Conservation (phyloP, 2,888 invertebrate genomes). For the Idaea straminata region DNA sequence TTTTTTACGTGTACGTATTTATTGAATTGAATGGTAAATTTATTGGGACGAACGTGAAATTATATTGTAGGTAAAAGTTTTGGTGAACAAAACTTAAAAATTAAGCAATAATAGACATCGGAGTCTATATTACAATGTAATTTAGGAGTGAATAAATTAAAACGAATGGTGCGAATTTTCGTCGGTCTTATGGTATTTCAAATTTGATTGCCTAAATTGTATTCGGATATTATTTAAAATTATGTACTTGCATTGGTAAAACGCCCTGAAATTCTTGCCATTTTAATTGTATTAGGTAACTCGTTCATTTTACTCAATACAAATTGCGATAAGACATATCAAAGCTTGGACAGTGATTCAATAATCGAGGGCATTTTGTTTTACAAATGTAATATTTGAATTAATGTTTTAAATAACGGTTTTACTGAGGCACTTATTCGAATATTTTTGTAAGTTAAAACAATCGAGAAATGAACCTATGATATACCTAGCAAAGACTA, state of each 20-base stretch:
- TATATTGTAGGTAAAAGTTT: conserved; percentile 78
- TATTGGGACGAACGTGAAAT: conserved; percentile 78
- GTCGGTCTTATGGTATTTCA: conserved; percentile 67
- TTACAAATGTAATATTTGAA: not conserved
- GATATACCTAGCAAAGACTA: not conserved
- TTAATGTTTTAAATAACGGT: not conserved
- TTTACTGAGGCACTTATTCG: conserved; percentile 1
- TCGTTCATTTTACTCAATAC: conserved; percentile 40
- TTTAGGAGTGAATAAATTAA: conserved; percentile 66
- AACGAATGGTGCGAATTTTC: conserved; percentile 77
- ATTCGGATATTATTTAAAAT: conserved; percentile 61
- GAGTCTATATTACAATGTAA: conserved; percentile 77
- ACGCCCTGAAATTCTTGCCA: conserved; percentile 67
- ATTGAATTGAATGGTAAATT: conserved; percentile 81
- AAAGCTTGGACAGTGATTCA: conserved; percentile 33
- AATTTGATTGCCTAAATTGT: conserved; percentile 68
- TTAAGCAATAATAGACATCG: conserved; percentile 77
- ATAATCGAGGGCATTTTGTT: not conserved
- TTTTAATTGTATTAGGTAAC: conserved; percentile 26
- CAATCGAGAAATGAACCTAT: not conserved
- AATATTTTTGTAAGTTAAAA: not conserved
- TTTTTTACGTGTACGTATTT: conserved; percentile 81
- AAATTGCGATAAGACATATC: conserved; percentile 71
- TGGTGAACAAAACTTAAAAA: conserved; percentile 77
- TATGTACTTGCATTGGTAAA: conserved; percentile 56